Percentiles rank a stretch among this genome's conserved stretches.
phyloP scores from a whole-genome alignment of 2,888 invertebrate species.

The Hydrotaea diabolus region DNA sequence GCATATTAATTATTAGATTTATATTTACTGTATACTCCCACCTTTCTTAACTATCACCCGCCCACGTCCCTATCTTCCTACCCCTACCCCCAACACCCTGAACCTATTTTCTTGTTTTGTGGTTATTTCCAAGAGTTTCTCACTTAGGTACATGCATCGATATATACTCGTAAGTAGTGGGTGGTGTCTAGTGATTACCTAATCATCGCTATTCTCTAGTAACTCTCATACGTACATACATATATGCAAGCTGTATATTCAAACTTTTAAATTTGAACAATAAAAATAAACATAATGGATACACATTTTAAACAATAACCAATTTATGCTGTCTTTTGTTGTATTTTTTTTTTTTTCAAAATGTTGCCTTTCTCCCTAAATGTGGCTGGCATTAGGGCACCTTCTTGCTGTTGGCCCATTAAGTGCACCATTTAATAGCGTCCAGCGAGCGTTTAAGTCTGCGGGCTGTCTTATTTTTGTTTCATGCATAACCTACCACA shows the following conservation, averaged over 20 bases:
- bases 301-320: constrained; percentile 24
- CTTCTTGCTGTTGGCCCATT: constrained; percentile 8
- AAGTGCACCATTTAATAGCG: constrained; percentile 12
- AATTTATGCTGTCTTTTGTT: constrained; percentile 12
- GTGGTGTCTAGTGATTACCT: not conserved
- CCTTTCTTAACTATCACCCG: not conserved
- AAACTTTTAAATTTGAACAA: constrained; percentile 18
- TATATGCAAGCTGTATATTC: not conserved
- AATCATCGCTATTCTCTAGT: not conserved
- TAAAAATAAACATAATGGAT: constrained; percentile 7
- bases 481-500: not conserved
- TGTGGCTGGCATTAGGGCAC: not conserved
- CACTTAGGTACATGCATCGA: not conserved
- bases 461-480: too few species aligned
- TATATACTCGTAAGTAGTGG: not conserved
- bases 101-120: not conserved
- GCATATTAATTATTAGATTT: not conserved
- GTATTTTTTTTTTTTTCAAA: not conserved
- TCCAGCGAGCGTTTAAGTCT: not conserved
- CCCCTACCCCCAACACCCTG: not conserved
- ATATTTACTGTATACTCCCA: not conserved
- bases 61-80: not conserved
- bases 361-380: not conserved
- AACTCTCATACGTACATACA: not conserved
- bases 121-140: not conserved